Conservation (phyloP, 2,113 vertebrate genomes). For the Blennius ocellaris region DNA sequence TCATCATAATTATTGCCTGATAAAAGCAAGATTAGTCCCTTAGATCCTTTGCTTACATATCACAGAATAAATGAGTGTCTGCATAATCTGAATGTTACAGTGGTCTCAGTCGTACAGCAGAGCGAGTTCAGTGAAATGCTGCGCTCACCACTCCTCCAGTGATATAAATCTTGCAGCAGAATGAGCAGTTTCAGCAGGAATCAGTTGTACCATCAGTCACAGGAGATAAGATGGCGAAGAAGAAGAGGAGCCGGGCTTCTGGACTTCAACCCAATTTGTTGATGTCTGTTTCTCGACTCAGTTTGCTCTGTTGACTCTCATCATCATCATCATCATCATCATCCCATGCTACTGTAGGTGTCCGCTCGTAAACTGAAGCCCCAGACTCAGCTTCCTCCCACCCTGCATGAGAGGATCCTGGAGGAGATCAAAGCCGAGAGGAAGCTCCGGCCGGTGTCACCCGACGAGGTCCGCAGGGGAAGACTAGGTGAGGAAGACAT, state of each 20-base stretch:
- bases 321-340: not conserved
- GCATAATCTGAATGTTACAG: not conserved
- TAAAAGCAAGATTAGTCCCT: not conserved
- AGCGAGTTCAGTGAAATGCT: slow-evolving; percentile 11
- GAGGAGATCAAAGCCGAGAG: slow-evolving; percentile 96
- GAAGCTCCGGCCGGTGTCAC: slow-evolving; percentile 94
- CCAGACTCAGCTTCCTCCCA: slow-evolving; percentile 90
- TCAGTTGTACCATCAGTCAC: slow-evolving; percentile 19
- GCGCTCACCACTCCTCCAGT: slow-evolving; percentile 8
- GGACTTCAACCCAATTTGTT: slow-evolving; percentile 1
- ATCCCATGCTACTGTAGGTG: slow-evolving; percentile 77
- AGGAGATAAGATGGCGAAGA: not conserved
- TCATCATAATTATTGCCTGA: not conserved
- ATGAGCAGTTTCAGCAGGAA: slow-evolving; percentile 20
- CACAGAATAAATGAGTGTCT: slow-evolving; percentile 2
- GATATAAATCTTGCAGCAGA: slow-evolving; percentile 22
- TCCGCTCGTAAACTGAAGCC: slow-evolving; percentile 96
- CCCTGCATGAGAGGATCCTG: slow-evolving; percentile 96
- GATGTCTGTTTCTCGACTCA: not conserved
- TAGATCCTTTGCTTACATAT: not conserved
- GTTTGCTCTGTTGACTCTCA: not conserved
- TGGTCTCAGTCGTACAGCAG: not conserved
- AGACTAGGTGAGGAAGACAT: slow-evolving; percentile 86
- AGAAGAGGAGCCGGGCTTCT: slow-evolving; percentile 1
- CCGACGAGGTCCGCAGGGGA: slow-evolving; percentile 89